phyloP scores from a whole-genome alignment of 2,888 invertebrate species.

The Mantis religiosa region DNA sequence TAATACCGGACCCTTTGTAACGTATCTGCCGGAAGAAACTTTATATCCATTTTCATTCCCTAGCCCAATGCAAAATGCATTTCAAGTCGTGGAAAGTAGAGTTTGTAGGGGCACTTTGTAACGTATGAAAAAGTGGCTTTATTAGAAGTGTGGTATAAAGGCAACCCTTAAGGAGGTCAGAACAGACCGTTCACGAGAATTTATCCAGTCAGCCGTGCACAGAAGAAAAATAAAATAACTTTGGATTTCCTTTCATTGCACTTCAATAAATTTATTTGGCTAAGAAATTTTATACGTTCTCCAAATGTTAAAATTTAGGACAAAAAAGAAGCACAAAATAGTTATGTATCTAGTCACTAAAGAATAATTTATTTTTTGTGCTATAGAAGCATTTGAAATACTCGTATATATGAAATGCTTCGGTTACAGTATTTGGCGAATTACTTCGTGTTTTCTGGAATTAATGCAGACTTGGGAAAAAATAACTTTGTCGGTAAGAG shows the following conservation, averaged over 20 bases:
- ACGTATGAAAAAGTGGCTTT: background rate
- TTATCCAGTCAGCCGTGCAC: background rate
- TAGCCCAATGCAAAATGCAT: background rate
- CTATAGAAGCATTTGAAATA: too few relatives aligned
- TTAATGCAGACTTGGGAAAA: too few relatives aligned
- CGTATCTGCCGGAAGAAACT: background rate
- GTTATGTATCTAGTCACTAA: too few relatives aligned
- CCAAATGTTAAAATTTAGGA: too few relatives aligned
- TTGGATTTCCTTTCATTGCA: background rate
- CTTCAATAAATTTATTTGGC: too few relatives aligned
- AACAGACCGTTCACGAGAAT: background rate
- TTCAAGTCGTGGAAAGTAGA: background rate
- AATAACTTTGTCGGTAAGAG: too few relatives aligned
- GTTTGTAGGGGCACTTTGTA: background rate
- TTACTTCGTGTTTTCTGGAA: too few relatives aligned
- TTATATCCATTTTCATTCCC: background rate
- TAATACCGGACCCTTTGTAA: background rate
- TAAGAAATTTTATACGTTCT: too few relatives aligned
- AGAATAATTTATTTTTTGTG: too few relatives aligned
- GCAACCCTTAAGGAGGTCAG: background rate
- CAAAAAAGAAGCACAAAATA: too few relatives aligned
- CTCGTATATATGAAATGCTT: too few relatives aligned
- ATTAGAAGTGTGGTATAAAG: background rate
- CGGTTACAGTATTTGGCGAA: too few relatives aligned
- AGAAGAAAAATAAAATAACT: background rate